Base-by-base conservation (phyloP, 2,113 vertebrate species). In the Mastomys coucha region DNA sequence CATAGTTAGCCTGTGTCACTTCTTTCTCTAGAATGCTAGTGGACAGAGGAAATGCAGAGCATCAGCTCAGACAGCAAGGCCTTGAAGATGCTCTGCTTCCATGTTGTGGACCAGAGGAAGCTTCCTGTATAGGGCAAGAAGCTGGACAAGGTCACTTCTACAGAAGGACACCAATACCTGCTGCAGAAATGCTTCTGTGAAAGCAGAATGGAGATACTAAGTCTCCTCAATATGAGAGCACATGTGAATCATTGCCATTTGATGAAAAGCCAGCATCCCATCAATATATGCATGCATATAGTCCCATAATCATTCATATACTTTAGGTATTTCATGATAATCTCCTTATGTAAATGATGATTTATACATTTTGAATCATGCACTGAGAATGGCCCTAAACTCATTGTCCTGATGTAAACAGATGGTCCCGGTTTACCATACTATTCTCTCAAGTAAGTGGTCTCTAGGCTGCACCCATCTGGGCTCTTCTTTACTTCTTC, bases 21-120 rank as follows among this genome's bases (percentile, higher is more conserved):
- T 8, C 17, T 7, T 33, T 80, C 60, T 84, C 76, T 80, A 60
- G 49, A 77, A 88, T 11, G 49, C 20, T n/a, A 31, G 42, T 56
- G 76, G 56, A 33, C 28, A n/a, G 36, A 72, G 26, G 60, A 39
- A 42, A 22, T 36, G 16, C 14, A 53, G 28, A 12, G 6, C 13
- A 0, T 5, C 13, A 58, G 5, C 12, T 63, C 33, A 17, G 9
- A 10, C 0, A 49, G 7, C 1, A 53, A 19, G 28, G 5, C 12
- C 36, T 11, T 33, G 5, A 51, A 11, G 36, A 53, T 19, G 3
- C 14, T 45, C 33, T 67, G 11, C 28, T n/a, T 65, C 51, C 26
- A 13, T 36, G 56, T 28, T 14, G 20, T 49, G 89, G 65, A 67
- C 9, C 33, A 89, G 45, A 73, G 60, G 24, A 73, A 45, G 45